Conservation (phyloP, 2,113 vertebrate species). For the Mormyrus lacerda region DNA sequence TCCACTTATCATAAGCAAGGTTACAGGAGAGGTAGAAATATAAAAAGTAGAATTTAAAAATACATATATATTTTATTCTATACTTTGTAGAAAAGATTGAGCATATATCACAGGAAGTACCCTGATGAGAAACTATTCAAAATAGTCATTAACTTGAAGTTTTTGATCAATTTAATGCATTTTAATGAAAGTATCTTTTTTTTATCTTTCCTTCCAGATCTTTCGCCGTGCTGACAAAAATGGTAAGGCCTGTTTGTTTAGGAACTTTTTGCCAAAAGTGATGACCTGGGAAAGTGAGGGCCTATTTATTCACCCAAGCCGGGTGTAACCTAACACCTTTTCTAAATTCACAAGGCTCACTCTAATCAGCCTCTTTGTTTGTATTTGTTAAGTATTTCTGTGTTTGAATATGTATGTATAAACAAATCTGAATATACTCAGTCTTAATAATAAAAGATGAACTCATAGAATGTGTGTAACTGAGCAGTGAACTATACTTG, state of each 20-base stretch:
- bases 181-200: background rate
- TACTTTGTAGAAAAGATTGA: background rate
- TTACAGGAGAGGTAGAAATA: background rate
- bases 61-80: background rate
- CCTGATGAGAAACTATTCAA: background rate
- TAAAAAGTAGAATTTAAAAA: background rate
- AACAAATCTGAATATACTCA: background rate
- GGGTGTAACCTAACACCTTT: background rate
- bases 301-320: background rate
- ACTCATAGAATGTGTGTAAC: background rate
- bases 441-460: background rate
- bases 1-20: background rate
- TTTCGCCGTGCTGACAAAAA: slow-evolving; percentile 16
- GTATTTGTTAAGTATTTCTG: background rate
- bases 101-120: background rate
- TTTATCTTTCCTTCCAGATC: slow-evolving; percentile 6
- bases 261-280: background rate
- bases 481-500: background rate
- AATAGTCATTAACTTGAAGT: background rate
- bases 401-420: background rate
- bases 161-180: background rate
- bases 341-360: background rate
- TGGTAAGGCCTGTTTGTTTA: background rate
- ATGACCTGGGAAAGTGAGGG: background rate
- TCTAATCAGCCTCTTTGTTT: background rate